Percentiles rank a stretch among this genome's conserved stretches.
Evolutionary conservation across 2,113 vertebrate species (phyloP).

Genomic region (Chlorodrepanis virens): DNA sequence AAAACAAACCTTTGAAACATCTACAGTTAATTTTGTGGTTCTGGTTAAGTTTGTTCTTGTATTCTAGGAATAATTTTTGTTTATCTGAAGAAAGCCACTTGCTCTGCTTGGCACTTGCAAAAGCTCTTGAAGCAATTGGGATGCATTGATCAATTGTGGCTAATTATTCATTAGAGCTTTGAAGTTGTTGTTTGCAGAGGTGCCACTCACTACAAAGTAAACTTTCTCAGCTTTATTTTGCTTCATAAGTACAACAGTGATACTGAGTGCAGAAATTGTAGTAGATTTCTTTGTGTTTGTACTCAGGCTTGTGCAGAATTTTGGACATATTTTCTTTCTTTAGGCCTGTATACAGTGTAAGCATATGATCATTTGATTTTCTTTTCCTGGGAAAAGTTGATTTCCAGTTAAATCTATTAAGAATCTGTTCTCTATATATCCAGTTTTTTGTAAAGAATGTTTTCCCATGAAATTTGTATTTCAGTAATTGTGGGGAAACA

Average conservation of each 20-base stretch:
- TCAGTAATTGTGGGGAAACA: background rate
- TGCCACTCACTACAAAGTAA: background rate
- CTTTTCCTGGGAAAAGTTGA: background rate
- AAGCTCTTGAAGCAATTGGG: constrained; percentile 12
- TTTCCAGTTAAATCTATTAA: background rate
- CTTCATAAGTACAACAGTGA: background rate
- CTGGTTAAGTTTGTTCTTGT: background rate
- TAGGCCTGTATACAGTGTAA: background rate
- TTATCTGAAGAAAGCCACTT: background rate
- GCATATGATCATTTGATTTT: background rate
- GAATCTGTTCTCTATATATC: background rate
- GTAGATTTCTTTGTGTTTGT: background rate
- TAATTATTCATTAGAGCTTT: constrained; percentile 19
- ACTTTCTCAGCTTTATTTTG: background rate
- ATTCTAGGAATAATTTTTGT: background rate
- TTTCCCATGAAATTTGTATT: background rate
- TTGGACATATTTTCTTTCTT: background rate
- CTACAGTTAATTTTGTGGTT: background rate
- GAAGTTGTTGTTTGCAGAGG: constrained; percentile 2
- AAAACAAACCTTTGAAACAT: background rate
- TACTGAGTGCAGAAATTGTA: background rate
- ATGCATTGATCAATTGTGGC: background rate
- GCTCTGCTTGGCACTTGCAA: background rate
- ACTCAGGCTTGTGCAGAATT: background rate
- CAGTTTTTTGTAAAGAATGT: background rate